Evolutionary conservation across 2,888 invertebrate species (phyloP).

Genomic region (Cremastinae sp.): DNA sequence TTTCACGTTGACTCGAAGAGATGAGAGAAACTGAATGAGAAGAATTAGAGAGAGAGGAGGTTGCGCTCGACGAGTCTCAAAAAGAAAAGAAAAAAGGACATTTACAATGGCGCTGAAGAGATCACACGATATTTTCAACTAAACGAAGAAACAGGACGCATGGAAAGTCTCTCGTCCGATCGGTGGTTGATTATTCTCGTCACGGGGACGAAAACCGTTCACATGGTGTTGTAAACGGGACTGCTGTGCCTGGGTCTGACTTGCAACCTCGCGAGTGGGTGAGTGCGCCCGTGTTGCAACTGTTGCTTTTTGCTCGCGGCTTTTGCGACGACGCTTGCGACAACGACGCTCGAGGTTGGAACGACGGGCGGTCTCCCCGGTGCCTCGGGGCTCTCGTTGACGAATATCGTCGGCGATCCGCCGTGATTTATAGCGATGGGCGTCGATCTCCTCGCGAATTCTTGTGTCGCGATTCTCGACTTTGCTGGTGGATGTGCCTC

Average conservation of each 20-base stretch:
- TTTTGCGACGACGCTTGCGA: slow-evolving; percentile 86
- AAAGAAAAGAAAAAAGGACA: slow-evolving; percentile 43
- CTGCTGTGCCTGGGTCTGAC: slow-evolving; percentile 89
- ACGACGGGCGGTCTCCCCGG: slow-evolving; percentile 78
- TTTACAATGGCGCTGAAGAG: slow-evolving; percentile 68
- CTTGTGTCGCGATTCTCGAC: slow-evolving; percentile 73
- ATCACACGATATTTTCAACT: slow-evolving; percentile 63
- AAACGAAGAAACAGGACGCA: slow-evolving; percentile 14
- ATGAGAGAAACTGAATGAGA: background rate
- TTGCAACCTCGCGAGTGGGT: slow-evolving; percentile 93
- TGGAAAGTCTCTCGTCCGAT: slow-evolving; percentile 17
- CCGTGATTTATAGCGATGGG: slow-evolving; percentile 74
- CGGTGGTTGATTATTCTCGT: slow-evolving; percentile 31
- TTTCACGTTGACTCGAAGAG: background rate
- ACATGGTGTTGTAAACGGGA: slow-evolving; percentile 95
- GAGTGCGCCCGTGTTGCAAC: slow-evolving; percentile 90
- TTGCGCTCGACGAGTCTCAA: slow-evolving; percentile 18
- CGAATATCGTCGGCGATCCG: slow-evolving; percentile 60
- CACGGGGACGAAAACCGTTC: slow-evolving; percentile 75
- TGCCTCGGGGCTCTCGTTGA: slow-evolving; percentile 68
- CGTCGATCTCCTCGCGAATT: slow-evolving; percentile 75
- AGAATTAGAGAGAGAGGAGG: slow-evolving; percentile 1
- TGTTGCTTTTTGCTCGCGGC: slow-evolving; percentile 90
- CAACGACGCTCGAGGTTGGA: slow-evolving; percentile 83
- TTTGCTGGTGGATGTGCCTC: slow-evolving; percentile 76